Base-by-base conservation (phyloP, 2,113 vertebrate genomes). In the Theropithecus gelada region DNA sequence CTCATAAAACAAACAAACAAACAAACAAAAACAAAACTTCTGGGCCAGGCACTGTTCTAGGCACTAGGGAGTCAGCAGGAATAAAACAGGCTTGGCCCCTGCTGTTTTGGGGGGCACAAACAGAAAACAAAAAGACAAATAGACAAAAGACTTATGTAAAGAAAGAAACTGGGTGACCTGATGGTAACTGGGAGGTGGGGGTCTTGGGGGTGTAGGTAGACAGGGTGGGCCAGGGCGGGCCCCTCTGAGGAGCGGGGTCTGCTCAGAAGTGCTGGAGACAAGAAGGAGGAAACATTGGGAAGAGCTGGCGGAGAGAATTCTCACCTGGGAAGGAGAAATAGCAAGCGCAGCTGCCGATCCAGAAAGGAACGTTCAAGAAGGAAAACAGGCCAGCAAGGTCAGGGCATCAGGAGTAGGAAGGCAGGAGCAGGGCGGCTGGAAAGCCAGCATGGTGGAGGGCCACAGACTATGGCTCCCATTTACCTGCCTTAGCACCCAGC, bases 391-490 rank as follows among this genome's bases (percentile, higher is more conserved):
- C 20, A 1, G 32, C 73, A 23, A 16, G 72, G 8, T 7, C 23
- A 9, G 12, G 38, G 17, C 76, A 59, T 5, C 32, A 22, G 6
- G 55, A 32, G 2, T 0, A 3, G 10, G 38, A 66, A 38, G 70
- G 17, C 16, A 6, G 25, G 6, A 7, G 16, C 27, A 64, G 8
- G 17, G 45, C 68, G 23, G 59, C 48, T n/a, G n/a, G 20, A 43
- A 1, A 10, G 3, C 5, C 2, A 16, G 76, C 17, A 0, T 9
- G 14, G 38, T 6, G 27, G n/a, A 35, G 59, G 35, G 22, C 17
- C 22, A 22, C 43, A 35, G n/a, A 73, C 43, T 0, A 25, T 1
- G 30, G 16, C 13, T 17, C 30, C 30, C 50, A 11, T 35, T 6
- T 48, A 18, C n/a, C 9, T 64, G 12, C 76, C 8, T 40, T 23